Evolutionary conservation across 2,888 invertebrate species (phyloP).

Genomic region (Hoplodrina ambigua): DNA sequence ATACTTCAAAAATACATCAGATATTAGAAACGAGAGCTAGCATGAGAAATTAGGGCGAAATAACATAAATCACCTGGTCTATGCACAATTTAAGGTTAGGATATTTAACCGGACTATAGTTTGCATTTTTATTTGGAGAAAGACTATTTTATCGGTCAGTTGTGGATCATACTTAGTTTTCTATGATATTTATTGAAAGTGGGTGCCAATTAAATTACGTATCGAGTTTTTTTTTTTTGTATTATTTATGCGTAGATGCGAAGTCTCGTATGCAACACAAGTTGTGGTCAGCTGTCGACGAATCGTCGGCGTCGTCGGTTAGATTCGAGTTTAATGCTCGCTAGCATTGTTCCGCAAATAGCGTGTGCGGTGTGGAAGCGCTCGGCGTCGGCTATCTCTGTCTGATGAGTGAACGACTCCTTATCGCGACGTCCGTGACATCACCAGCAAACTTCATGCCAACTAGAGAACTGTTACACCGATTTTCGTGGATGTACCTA

Average conservation of each 20-base stretch:
- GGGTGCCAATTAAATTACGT: neutral
- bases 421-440: conserved; percentile 83
- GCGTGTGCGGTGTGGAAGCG: conserved; percentile 64
- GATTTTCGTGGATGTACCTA: conserved; percentile 56
- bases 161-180: neutral
- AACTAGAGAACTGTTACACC: conserved; percentile 73
- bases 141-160: neutral
- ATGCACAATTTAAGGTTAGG: conserved; percentile 3
- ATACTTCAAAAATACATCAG: conserved; percentile 37
- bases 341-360: conserved; percentile 84
- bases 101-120: conserved; percentile 14
- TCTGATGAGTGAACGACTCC: conserved; percentile 84
- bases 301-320: conserved; percentile 65
- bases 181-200: conserved; percentile 11
- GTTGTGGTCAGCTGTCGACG: conserved; percentile 73
- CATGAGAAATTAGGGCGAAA: conserved; percentile 5
- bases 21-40: conserved; percentile 38
- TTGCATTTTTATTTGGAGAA: conserved; percentile 13
- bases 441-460: conserved; percentile 76
- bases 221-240: neutral
- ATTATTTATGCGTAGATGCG: conserved; percentile 19
- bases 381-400: conserved; percentile 70
- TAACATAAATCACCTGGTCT: conserved; percentile 22
- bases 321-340: conserved; percentile 74
- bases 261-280: conserved; percentile 42